phyloP scores from a whole-genome alignment of 2,888 invertebrate species.

The Strigamia transsilvanica region DNA sequence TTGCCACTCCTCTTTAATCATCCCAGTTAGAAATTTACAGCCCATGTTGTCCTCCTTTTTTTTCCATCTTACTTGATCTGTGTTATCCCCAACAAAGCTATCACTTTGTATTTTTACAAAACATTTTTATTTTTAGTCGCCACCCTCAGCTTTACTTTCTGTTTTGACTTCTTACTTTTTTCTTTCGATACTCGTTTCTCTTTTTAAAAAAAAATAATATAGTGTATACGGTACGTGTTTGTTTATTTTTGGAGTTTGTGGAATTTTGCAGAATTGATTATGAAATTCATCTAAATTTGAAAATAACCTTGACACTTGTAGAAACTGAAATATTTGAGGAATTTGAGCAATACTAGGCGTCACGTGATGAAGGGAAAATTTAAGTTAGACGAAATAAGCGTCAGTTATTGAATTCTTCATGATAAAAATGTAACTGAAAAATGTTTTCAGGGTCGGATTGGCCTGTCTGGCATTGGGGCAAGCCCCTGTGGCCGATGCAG shows the following conservation, averaged over 20 bases:
- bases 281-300: background rate
- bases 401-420: too few species aligned
- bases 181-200: background rate
- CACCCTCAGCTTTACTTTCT: background rate
- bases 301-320: background rate
- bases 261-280: slow-evolving; percentile 2
- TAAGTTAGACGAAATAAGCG: too few species aligned
- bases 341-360: background rate
- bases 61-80: slow-evolving; percentile 6
- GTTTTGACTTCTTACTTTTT: background rate
- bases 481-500: too few species aligned
- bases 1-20: slow-evolving; percentile 23
- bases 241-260: background rate
- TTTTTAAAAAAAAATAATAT: too few species aligned
- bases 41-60: slow-evolving; percentile 16
- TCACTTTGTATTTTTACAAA: slow-evolving; percentile 4
- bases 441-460: too few species aligned
- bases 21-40: slow-evolving; percentile 5
- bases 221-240: background rate
- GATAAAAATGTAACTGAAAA: too few species aligned
- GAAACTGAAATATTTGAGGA: background rate
- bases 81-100: slow-evolving; percentile 30
- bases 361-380: too few species aligned
- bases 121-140: slow-evolving; percentile 21
- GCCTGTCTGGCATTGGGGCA: too few species aligned